Conservation (phyloP, 2,797 vertebrate genomes). For the Buphagus erythrorhynchus region DNA sequence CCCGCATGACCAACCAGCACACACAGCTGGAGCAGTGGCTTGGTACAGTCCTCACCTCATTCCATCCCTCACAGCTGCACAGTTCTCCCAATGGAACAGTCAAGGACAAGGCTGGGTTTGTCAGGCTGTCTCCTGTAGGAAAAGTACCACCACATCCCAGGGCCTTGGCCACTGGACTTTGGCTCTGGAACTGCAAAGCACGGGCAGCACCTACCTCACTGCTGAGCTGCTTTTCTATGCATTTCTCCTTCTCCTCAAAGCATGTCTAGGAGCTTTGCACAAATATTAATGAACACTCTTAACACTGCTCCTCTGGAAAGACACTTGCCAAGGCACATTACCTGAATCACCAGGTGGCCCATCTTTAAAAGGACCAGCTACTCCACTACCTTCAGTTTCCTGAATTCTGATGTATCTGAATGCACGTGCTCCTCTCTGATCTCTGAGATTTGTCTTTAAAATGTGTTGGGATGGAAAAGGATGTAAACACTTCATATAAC, state of each 20-base stretch:
- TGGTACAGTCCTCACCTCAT: accelerated
- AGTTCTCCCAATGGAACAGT: accelerated
- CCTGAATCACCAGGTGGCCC: neutral
- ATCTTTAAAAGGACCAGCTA: neutral
- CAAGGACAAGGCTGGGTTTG: neutral
- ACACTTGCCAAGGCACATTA: accelerated
- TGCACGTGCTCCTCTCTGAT: neutral
- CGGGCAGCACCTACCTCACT: accelerated
- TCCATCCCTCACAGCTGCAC: neutral
- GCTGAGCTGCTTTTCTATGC: neutral
- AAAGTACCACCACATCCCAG: accelerated
- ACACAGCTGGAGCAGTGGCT: neutral
- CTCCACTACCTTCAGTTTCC: neutral
- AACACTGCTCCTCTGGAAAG: neutral
- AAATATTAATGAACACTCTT: neutral
- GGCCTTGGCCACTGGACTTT: accelerated
- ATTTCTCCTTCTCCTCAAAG: neutral
- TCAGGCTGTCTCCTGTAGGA: neutral
- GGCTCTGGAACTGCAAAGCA: neutral
- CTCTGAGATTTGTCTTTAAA: neutral
- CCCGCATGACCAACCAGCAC: accelerated
- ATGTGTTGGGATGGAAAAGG: neutral
- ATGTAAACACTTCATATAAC: neutral
- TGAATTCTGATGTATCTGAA: neutral
- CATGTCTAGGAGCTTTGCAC: neutral